Evolutionary conservation across 2,113 vertebrate genomes (phyloP).

Genomic region (Chrysemys picta): DNA sequence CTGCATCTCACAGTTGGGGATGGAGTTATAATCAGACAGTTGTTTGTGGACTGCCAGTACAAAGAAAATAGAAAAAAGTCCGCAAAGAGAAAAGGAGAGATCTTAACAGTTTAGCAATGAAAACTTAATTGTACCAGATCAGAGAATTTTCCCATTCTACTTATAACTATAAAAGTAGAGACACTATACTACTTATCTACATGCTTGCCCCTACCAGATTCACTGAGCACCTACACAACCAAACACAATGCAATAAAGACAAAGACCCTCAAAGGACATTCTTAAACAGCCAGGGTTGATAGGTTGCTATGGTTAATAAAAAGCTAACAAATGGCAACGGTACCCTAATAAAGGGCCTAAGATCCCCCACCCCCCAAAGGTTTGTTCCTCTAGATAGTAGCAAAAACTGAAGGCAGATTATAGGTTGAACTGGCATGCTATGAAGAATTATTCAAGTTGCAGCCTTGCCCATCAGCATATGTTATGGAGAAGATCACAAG

Average conservation of each 20-base stretch:
- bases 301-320: too few relatives aligned
- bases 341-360: background rate
- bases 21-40: background rate
- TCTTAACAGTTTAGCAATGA: background rate
- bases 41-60: background rate
- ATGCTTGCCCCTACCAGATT: background rate
- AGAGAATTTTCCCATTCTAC: background rate
- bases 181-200: background rate
- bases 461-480: background rate
- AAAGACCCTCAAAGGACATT: background rate
- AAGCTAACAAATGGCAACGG: background rate
- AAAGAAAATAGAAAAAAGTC: background rate
- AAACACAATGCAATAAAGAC: background rate
- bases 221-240: background rate
- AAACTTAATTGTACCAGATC: background rate
- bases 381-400: background rate
- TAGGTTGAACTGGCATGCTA: background rate
- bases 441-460: background rate
- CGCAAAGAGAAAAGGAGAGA: background rate
- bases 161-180: background rate
- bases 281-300: background rate
- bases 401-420: background rate
- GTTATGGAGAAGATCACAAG: background rate
- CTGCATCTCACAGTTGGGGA: background rate
- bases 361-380: background rate